These are phyloP conservation scores for Origma solitaria DNA, from an alignment of 2,113 vertebrate genomes.

Conservation along the genomic window DNA sequence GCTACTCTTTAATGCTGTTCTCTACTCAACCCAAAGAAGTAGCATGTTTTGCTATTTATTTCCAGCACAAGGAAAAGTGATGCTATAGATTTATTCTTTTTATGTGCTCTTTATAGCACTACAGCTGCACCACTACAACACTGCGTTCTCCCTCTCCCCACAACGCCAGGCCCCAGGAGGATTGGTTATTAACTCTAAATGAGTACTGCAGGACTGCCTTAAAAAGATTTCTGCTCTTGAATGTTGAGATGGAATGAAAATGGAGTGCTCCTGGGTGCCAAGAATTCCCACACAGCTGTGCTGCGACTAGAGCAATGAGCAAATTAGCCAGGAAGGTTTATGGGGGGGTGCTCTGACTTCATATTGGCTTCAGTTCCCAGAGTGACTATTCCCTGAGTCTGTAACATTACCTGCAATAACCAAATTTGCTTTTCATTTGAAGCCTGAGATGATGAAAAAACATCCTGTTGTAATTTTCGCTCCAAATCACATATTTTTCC, in stretches of 20 bases:
- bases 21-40: background rate
- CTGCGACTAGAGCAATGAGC: background rate
- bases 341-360: background rate
- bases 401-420: background rate
- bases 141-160: background rate
- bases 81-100: background rate
- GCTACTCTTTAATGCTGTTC: background rate
- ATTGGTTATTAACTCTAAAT: background rate
- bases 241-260: background rate
- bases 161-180: background rate
- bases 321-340: background rate
- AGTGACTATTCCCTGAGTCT: background rate
- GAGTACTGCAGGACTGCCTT: background rate
- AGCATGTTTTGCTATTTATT: background rate
- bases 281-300: slow-evolving; percentile 14
- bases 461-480: background rate
- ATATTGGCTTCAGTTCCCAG: background rate
- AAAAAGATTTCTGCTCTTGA: background rate
- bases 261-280: background rate
- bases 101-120: background rate
- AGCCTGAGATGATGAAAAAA: background rate
- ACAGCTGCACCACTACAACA: background rate
- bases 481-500: background rate
- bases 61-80: background rate
- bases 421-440: background rate